These are phyloP conservation scores for Caerostris darwini DNA, from an alignment of 1,140 invertebrate species.

Conservation along the genomic window DNA sequence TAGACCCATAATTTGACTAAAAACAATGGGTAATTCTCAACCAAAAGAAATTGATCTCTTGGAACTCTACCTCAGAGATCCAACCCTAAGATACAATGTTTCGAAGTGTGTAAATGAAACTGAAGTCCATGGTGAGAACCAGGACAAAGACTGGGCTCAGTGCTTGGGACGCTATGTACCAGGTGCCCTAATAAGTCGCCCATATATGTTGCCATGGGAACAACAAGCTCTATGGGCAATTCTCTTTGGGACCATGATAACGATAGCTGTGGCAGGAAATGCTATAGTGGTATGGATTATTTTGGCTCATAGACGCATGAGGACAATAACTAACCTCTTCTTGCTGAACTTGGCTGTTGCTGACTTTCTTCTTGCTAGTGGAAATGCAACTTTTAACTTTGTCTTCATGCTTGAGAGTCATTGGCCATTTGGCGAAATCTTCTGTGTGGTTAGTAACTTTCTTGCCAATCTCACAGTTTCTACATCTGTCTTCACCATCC, in stretches of 20 bases:
- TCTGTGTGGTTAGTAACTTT: constrained; percentile 94
- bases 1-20: not conserved
- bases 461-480: constrained; percentile 93
- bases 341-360: constrained; percentile 81
- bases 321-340: constrained; percentile 81
- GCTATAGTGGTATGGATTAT: constrained; percentile 95
- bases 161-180: constrained; percentile 67
- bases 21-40: constrained; percentile 64
- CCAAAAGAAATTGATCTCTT: constrained; percentile 64
- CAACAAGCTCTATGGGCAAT: constrained; percentile 78
- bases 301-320: constrained; percentile 86
- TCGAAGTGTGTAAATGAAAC: constrained; percentile 46
- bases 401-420: constrained; percentile 84
- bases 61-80: constrained; percentile 50
- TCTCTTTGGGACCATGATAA: constrained; percentile 85
- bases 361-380: constrained; percentile 81
- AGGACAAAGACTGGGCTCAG: constrained; percentile 71
- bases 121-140: not conserved
- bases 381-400: constrained; percentile 84
- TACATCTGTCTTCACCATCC: constrained; percentile 93
- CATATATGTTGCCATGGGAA: constrained; percentile 67
- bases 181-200: constrained; percentile 51
- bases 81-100: constrained; percentile 38
- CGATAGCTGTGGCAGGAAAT: constrained; percentile 91
- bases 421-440: constrained; percentile 93